Base-by-base conservation (phyloP, 2,888 invertebrate species). In the Volucella bombylans region DNA sequence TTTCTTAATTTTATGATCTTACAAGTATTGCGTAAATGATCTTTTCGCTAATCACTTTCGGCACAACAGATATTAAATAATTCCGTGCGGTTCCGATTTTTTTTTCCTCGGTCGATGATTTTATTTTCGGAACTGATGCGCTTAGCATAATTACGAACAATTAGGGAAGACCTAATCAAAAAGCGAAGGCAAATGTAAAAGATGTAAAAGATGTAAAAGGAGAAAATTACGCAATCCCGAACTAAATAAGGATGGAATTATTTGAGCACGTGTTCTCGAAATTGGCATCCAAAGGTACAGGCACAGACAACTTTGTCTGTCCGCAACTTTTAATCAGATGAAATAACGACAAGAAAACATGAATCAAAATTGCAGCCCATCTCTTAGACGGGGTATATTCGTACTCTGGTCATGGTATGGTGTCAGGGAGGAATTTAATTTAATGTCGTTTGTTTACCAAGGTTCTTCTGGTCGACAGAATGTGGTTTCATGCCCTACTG, bases 281-380 rank as follows among this genome's bases (percentile, higher is more conserved):
- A 49, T 18, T 49, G 39, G 12, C 49, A 49, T 64, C 18, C 38
- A 64, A 64, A 39, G 47, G 12, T 31, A 31, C 31, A 31, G 31
- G 6, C 6, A 31, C 49, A 64, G 49, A 49, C 1, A 39, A 12
- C 39, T 39, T 49, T 15, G 38, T 15, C 49, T 62, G 38, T 39
- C 38, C 12, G 38, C 49, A 64, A 64, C 39, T 39, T 64, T 64
- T 64, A 49, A 64, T 64, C 49, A 49, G 49, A 50, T 50, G 12
- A 39, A 38, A 15, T 41, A 41, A 59, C 41, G 59, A 59, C 59
- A 43, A 49, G 49, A 39, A 64, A 64, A 39, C 64, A 18, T 64
- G 49, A 49, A 49, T 12, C 11, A 47, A 62, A 62, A 14, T 62
- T 47, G 8, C 14, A 31, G n/a, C 10, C 6, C 4, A 31, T 31